Base-by-base conservation (phyloP, 2,888 invertebrate genomes). In the Thymelicus sylvestris region DNA sequence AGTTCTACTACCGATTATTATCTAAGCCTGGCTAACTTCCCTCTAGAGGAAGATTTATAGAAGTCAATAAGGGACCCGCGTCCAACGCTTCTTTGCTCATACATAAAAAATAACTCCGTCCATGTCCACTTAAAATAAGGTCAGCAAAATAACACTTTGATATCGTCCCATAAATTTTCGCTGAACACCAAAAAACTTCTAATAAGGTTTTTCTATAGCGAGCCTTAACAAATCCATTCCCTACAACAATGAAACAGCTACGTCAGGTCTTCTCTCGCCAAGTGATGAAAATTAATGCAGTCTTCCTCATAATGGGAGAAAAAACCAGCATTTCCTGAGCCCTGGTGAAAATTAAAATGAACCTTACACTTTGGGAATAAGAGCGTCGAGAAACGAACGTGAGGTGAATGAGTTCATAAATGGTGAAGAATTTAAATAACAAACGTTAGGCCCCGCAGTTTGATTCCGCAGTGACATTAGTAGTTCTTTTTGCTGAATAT, bases 261-360 rank as follows among this genome's bases (percentile, higher is more conserved):
- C 24, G 75, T 75, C 76, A 71, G 66, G 69, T 67, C 73, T 60
- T 72, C 50, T 72, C 44, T 73, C 71, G 67, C 68, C 72, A 71
- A 71, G 73, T 74, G 73, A 74, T 74, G 68, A 68, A 72, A 73
- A 76, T 76, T 74, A 76, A 74, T 74, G 73, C 73, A 74, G 69
- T 72, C 68, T 61, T 67, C 55, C 72, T 67, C 66, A 74, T 65
- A 72, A 69, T 71, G 55, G 57, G 52, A 31, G 47, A 24, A 55
- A 47, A 47, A 47, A 7, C 62, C 62, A 59, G 31, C n/a, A 0
- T 66, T 4, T 13, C 8, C 10, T 57, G 63, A 57, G 38, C 63
- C 47, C 59, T n/a, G 8, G 38, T 4, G 0, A 44, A 38, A 15
- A 60, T 67, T 38, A 72, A 52, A 39, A n/a, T 52, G n/a, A 60